Percentiles rank a stretch among this genome's conserved stretches.
Conservation (phyloP, 1,140 invertebrate species). For the Saccostrea echinata region DNA sequence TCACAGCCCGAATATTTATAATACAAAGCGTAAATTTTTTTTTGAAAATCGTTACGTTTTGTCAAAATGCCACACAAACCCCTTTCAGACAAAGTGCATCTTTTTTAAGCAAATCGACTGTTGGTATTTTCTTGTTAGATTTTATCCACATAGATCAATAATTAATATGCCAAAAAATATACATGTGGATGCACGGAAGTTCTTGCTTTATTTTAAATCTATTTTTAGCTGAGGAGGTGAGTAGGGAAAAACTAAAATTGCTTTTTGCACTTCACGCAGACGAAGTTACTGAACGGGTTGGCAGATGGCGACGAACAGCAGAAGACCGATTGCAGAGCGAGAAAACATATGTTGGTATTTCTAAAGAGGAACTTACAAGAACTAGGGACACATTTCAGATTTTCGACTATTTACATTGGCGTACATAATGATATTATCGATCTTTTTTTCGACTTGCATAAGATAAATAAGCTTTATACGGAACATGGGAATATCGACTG, state of each 20-base stretch:
- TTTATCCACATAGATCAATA: no score
- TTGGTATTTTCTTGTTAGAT: no score
- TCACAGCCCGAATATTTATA: no score
- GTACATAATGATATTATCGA: neutral
- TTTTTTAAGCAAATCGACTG: no score
- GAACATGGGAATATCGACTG: conserved; percentile 29
- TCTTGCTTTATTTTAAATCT: neutral
- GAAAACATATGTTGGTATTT: conserved; percentile 15
- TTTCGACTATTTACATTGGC: conserved; percentile 34
- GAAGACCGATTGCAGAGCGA: neutral
- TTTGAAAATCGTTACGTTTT: no score
- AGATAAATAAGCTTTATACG: conserved; percentile 7
- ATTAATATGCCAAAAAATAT: neutral
- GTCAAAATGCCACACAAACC: no score
- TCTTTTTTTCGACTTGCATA: conserved; percentile 20
- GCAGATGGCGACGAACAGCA: neutral
- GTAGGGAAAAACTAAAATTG: neutral
- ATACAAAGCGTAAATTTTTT: no score
- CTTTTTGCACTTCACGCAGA: neutral
- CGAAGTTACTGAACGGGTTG: neutral
- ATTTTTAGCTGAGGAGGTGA: conserved; percentile 12
- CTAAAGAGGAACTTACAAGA: neutral
- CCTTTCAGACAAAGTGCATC: no score
- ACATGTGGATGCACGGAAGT: neutral
- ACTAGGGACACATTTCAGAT: conserved; percentile 9